A percentile compares a stretch with the other conserved stretches of the same genome.
phyloP scores from a whole-genome alignment of 1,140 invertebrate genomes.

The Zaprionus tsacasi region DNA sequence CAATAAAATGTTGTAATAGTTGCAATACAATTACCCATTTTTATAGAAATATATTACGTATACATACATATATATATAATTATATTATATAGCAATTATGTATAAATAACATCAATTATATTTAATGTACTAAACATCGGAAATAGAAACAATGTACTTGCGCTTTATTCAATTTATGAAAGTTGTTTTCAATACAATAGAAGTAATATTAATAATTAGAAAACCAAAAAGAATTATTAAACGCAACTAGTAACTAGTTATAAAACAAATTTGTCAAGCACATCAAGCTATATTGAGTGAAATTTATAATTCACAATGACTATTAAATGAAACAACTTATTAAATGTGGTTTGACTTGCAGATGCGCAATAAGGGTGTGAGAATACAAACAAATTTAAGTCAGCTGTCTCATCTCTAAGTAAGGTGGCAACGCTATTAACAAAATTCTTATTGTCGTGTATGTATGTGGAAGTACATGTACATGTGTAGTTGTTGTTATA shows the following conservation, averaged over 20 bases:
- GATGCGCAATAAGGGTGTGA: neutral
- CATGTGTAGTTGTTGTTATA: constrained; percentile 24
- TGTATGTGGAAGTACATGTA: neutral
- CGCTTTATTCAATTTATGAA: constrained; percentile 31
- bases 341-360: constrained; percentile 6
- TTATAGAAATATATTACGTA: constrained; percentile 24
- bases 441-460: constrained; percentile 6
- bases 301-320: constrained; percentile 25
- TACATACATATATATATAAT: constrained; percentile 1
- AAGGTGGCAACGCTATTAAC: constrained; percentile 21
- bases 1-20: constrained; percentile 29
- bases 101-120: constrained; percentile 48
- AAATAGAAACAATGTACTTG: constrained; percentile 28
- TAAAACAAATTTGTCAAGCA: constrained; percentile 38
- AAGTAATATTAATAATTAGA: constrained; percentile 19
- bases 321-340: constrained; percentile 30
- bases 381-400: neutral
- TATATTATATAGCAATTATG: constrained; percentile 26
- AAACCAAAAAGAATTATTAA: constrained; percentile 12
- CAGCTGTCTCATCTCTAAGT: neutral
- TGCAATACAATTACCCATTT: constrained; percentile 26
- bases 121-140: constrained; percentile 43
- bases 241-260: constrained; percentile 43
- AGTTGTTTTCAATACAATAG: constrained; percentile 26
- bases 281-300: constrained; percentile 10